Percentiles rank a stretch among this genome's conserved stretches.
Evolutionary conservation across 2,797 vertebrate species (phyloP).

Genomic region (Xiphophorus birchmanni): DNA sequence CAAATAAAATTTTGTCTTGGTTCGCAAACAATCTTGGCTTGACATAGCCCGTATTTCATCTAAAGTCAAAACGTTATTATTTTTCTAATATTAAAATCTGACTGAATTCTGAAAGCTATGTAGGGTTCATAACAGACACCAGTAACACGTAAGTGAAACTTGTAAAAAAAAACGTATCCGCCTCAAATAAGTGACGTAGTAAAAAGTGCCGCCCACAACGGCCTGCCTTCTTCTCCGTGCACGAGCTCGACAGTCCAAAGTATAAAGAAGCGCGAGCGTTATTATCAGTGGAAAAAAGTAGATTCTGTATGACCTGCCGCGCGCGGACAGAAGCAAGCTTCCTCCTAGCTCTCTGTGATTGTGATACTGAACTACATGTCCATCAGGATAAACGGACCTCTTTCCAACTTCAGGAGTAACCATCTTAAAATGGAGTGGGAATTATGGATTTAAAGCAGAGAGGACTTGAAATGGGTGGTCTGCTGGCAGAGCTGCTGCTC

Average conservation of each 20-base stretch:
- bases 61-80: background rate
- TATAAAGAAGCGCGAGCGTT: slow-evolving; percentile 61
- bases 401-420: background rate
- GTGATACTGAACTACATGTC: background rate
- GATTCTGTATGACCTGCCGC: background rate
- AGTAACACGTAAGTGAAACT: background rate
- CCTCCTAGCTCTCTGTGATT: background rate
- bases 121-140: background rate
- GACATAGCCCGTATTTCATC: too few species aligned
- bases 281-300: background rate
- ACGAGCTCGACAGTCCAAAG: slow-evolving; percentile 62
- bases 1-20: background rate
- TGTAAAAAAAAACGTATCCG: background rate
- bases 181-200: slow-evolving; percentile 71
- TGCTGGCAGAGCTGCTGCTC: slow-evolving; percentile 66
- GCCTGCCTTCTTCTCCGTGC: slow-evolving; percentile 58
- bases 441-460: slow-evolving; percentile 62
- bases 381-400: background rate
- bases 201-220: slow-evolving; percentile 55
- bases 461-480: slow-evolving; percentile 74
- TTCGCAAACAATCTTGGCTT: background rate
- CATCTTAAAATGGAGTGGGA: slow-evolving; percentile 67
- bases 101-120: background rate
- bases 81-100: background rate
- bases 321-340: background rate